Conservation (phyloP, 2,113 vertebrate species). For the Mellivora capensis region DNA sequence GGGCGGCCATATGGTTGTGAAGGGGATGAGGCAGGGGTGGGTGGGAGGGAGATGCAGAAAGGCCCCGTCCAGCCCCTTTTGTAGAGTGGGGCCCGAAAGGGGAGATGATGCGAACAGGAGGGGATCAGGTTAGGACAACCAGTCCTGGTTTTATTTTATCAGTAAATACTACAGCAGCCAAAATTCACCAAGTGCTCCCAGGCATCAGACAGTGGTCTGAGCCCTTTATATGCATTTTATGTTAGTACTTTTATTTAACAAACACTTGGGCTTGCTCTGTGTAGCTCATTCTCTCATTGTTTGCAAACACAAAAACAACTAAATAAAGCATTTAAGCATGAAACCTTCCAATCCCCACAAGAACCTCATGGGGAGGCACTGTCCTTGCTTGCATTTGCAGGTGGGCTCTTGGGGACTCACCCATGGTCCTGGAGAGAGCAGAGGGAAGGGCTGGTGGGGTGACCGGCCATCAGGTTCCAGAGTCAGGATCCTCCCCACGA, state of each 20-base stretch:
- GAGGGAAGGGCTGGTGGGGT: background rate
- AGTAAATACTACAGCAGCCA: background rate
- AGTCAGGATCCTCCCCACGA: background rate
- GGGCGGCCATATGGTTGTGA: background rate
- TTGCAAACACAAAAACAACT: background rate
- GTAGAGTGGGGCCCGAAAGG: background rate
- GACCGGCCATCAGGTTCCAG: fast-evolving
- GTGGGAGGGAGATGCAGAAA: no score
- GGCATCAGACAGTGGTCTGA: fast-evolving
- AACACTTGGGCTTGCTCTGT: background rate
- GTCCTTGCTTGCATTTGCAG: background rate
- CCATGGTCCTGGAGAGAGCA: fast-evolving
- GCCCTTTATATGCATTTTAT: fast-evolving
- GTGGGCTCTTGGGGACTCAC: fast-evolving
- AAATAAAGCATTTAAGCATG: background rate
- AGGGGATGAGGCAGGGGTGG: background rate
- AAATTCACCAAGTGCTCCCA: fast-evolving
- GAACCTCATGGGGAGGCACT: background rate
- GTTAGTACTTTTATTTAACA: background rate
- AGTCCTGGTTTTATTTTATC: background rate
- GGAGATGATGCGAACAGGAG: fast-evolving
- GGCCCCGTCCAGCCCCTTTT: background rate
- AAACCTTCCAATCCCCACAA: background rate
- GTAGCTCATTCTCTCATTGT: no score
- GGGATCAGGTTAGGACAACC: background rate